Percentiles rank a stretch among this genome's conserved stretches.
Conservation (phyloP, 1,140 invertebrate species). For the Phthorimaea operculella region DNA sequence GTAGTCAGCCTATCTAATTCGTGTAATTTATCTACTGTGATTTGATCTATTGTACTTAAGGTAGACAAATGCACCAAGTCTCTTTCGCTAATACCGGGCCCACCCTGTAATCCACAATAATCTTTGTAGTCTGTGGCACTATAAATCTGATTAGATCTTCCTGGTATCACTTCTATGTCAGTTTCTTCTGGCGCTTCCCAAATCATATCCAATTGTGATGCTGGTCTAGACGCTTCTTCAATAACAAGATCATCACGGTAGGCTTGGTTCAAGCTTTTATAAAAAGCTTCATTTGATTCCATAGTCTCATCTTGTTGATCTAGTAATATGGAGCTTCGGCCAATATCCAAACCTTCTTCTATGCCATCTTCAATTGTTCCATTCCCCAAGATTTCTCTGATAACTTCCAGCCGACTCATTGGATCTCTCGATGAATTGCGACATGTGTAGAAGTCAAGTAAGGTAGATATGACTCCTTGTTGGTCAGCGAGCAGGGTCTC, state of each 20-base stretch:
- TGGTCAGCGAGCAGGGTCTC: conserved; percentile 90
- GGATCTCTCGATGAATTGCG: conserved; percentile 59
- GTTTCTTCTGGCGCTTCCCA: conserved; percentile 77
- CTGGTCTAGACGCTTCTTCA: conserved; percentile 71
- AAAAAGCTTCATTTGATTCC: conserved; percentile 90
- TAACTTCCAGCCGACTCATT: conserved; percentile 68
- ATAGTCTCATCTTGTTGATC: conserved; percentile 57
- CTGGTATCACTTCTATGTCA: conserved; percentile 61
- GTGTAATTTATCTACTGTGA: conserved; percentile 80
- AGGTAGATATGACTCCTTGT: conserved; percentile 89
- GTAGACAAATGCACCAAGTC: conserved; percentile 80
- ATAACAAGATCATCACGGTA: conserved; percentile 83
- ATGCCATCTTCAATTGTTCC: conserved; percentile 71
- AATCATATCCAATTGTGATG: conserved; percentile 82
- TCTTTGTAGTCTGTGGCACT: conserved; percentile 83
- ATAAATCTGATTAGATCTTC: conserved; percentile 72
- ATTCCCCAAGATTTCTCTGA: conserved; percentile 71
- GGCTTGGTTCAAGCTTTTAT: conserved; percentile 87
- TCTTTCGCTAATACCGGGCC: conserved; percentile 79
- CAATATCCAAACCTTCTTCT: conserved; percentile 71
- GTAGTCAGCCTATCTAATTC: conserved; percentile 80
- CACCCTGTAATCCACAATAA: conserved; percentile 75
- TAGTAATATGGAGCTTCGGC: conserved; percentile 43
- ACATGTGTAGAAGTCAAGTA: conserved; percentile 81
- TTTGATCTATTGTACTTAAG: conserved; percentile 80